Base-by-base conservation (phyloP, 2,888 invertebrate species). In the Anagyrus pseudococci region DNA sequence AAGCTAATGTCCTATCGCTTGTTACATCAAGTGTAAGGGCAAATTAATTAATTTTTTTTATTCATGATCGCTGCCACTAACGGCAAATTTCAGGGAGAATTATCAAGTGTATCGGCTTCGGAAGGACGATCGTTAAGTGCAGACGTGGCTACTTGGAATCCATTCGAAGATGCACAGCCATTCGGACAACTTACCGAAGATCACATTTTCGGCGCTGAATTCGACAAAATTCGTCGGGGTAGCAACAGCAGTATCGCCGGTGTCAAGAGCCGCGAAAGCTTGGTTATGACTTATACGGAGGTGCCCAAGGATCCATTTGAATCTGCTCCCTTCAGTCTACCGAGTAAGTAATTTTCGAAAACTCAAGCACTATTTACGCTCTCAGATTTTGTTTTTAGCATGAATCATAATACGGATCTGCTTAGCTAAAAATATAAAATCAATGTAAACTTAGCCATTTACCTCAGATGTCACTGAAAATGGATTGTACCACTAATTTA, bases 201-300 rank as follows among this genome's bases (percentile, higher is more conserved):
- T 83, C 88, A 90, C 72, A 87, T 91, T 70, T 92, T 93, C 80
- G 92, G 92, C 60, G 90, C 89, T 43, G 92, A 93, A 80, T 92
- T 93, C 77, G 92, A 93, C 78, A 90, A 90, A 80, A 89, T 92
- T 72, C 83, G 92, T 70, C 84, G 89, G 72, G 90, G 91, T 68
- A 91, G 91, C 73, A 89, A 90, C 80, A 90, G 89, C 78, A 92
- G 92, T 88, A 83, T 85, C 77, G 86, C 87, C 67, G 89, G 88
- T 71, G 88, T 88, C 17, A 89, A 89, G 73, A 89, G 88, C 67
- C 83, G 88, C 47, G 89, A 89, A 77, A 88, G 87, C 75, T 81
- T 88, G 63, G 88, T 88, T 47, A 88, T 88, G 87, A 85, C 86
- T n/a, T 84, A 83, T 61, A 82, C 83, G 57, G 83, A 85, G 53